Evolutionary conservation across 2,797 vertebrate genomes (phyloP).

Genomic region (Vipera latastei): DNA sequence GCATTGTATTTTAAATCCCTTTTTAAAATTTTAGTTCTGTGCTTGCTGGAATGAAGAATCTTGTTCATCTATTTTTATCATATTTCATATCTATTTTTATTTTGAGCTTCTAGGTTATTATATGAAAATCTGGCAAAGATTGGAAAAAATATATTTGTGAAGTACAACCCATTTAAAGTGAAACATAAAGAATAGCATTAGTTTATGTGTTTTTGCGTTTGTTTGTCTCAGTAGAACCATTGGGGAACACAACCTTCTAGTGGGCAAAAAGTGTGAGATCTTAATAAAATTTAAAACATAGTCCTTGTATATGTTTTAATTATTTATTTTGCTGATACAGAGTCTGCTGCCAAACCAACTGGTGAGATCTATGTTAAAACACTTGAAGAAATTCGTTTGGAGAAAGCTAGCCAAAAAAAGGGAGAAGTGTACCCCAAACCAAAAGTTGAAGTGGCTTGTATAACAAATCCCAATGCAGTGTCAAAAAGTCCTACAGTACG

Average conservation of each 20-base stretch:
- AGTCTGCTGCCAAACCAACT: conserved; percentile 61
- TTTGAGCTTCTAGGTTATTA: neutral
- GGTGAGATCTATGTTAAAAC: conserved; percentile 87
- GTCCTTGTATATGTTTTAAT: neutral
- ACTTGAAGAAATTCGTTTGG: conserved; percentile 87
- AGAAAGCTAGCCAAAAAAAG: conserved; percentile 76
- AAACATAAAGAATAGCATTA: neutral
- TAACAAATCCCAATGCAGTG: conserved; percentile 39
- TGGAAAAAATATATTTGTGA: neutral
- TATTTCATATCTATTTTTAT: neutral
- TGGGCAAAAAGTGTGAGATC: neutral
- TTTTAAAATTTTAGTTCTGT: neutral
- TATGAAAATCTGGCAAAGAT: neutral
- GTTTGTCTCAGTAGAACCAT: neutral
- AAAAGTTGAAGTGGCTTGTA: conserved; percentile 51
- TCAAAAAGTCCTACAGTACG: conserved; percentile 42
- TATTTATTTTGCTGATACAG: conserved; percentile 48
- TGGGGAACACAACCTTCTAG: neutral
- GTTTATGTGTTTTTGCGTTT: neutral
- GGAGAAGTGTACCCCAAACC: conserved; percentile 53
- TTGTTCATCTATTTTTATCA: neutral
- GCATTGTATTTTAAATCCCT: neutral
- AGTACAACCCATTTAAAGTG: neutral
- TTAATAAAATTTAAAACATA: neutral
- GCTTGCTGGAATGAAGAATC: neutral